Conservation (phyloP, 2,797 vertebrate species). For the Cyclopterus lumpus region DNA sequence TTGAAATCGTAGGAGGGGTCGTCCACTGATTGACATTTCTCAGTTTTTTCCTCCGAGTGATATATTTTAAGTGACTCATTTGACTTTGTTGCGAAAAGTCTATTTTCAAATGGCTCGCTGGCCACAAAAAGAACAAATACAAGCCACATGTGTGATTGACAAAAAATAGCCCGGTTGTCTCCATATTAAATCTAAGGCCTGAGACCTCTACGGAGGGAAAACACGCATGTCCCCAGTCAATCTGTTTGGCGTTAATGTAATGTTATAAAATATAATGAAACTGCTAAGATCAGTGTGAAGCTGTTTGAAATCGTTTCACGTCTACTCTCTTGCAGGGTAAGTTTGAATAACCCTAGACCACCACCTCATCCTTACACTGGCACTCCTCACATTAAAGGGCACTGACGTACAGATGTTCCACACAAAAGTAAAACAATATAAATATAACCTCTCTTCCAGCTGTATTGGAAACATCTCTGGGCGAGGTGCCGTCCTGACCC, state of each 20-base stretch:
- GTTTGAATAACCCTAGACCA: neutral
- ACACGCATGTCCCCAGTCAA: neutral
- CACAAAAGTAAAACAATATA: conserved; percentile 13
- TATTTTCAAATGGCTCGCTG: conserved; percentile 31
- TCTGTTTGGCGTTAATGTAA: neutral
- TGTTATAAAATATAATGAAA: neutral
- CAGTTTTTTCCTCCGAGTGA: neutral
- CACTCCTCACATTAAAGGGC: conserved; percentile 34
- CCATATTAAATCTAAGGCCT: neutral
- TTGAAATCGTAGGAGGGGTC: neutral
- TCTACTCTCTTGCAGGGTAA: neutral
- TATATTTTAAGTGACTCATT: neutral
- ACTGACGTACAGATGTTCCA: conserved; percentile 21
- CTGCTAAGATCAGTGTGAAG: neutral
- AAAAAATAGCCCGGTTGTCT: conserved; percentile 16
- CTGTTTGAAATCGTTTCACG: neutral
- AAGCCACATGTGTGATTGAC: conserved; percentile 32
- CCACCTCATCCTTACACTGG: neutral
- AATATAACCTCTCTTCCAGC: conserved; percentile 1
- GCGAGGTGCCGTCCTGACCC: conserved; percentile 74
- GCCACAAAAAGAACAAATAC: conserved; percentile 13
- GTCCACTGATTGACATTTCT: neutral
- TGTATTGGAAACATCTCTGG: conserved; percentile 68
- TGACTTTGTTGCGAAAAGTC: neutral
- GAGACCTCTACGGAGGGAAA: conserved; percentile 10